Base-by-base conservation (phyloP, 2,797 vertebrate species). In the Corythornis leucogaster region DNA sequence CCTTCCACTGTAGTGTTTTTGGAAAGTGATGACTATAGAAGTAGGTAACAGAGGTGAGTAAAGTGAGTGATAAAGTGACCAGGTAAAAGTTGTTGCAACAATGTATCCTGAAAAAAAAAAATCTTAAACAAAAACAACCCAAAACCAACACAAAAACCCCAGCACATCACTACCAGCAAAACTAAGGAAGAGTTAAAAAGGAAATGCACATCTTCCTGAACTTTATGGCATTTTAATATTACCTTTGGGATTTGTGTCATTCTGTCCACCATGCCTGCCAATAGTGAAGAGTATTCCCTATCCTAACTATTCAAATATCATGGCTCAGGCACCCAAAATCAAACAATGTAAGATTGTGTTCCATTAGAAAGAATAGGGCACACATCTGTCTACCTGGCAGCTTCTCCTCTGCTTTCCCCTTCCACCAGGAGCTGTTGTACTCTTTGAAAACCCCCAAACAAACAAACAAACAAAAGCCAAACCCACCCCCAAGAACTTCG, bases 191-290 rank as follows among this genome's bases (percentile, higher is more conserved):
- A 92, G 94, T 96, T 95, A 96, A 96, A 95, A 95, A 83, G 11
- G 25, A 87, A 92, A 64, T 54, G 48, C 53, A 33, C 68, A 81
- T 94, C 69, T 85, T 80, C 50, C 59, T 95, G 92, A 93, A 93
- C 76, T 81, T 89, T 71, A 83, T 91, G 73, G 62, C 38, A 4
- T 92, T 95, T 95, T 91, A 94, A 94, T 96, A 90, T 86, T 85
- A 30, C 80, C 93, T 87, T 73, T 92, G 93, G 93, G 90, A 95
- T 93, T 94, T 95, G 87, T 96, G 92, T 96, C 94, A 95, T 96
- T 89, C 93, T 71, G 80, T 80, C 94, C 90, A 0, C 84, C 6
- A 6, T 87, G 90, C 68, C 90, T 96, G 95, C 95, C 95, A 95
- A 91, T 31, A 93, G 61, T 28, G 62, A 87, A 89, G 31, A 90